These are phyloP conservation scores for Agapostemon virescens DNA, from an alignment of 2,888 invertebrate species.

Conservation along the genomic window DNA sequence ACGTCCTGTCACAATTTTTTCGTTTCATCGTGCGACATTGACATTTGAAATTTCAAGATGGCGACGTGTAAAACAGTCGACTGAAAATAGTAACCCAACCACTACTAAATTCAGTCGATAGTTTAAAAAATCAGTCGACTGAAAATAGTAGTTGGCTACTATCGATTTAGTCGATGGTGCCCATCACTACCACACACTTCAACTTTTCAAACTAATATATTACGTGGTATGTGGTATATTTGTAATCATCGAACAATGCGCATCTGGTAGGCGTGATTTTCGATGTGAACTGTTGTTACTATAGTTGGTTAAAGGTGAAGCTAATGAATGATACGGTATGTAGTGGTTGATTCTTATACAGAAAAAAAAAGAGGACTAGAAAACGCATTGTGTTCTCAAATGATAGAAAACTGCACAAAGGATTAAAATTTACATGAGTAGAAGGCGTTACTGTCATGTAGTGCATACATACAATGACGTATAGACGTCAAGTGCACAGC, in stretches of 20 bases:
- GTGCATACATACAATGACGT: constrained; percentile 67
- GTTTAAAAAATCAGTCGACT: too few relatives aligned
- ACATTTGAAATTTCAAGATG: too few relatives aligned
- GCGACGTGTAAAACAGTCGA: too few relatives aligned
- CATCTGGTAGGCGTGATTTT: constrained; percentile 41
- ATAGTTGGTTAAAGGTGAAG: constrained; percentile 33
- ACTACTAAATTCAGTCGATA: too few relatives aligned
- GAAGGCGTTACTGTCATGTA: constrained; percentile 62
- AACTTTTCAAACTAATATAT: neutral
- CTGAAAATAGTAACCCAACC: too few relatives aligned
- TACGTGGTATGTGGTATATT: neutral
- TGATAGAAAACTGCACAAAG: constrained; percentile 23
- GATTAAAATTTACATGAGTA: constrained; percentile 54
- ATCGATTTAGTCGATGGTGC: too few relatives aligned
- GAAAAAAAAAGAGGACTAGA: constrained; percentile 1
- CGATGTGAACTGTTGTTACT: constrained; percentile 34
- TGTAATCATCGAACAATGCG: neutral
- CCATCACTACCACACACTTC: too few relatives aligned
- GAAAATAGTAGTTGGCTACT: too few relatives aligned
- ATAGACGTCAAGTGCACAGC: constrained; percentile 62
- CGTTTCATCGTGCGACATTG: too few relatives aligned
- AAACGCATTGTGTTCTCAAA: constrained; percentile 10
- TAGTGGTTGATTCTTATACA: constrained; percentile 15
- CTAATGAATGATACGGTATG: constrained; percentile 28
- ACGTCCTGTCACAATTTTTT: too few relatives aligned